Conservation (phyloP, 2,113 vertebrate genomes). For the Cyanoramphus novaezelandiae region DNA sequence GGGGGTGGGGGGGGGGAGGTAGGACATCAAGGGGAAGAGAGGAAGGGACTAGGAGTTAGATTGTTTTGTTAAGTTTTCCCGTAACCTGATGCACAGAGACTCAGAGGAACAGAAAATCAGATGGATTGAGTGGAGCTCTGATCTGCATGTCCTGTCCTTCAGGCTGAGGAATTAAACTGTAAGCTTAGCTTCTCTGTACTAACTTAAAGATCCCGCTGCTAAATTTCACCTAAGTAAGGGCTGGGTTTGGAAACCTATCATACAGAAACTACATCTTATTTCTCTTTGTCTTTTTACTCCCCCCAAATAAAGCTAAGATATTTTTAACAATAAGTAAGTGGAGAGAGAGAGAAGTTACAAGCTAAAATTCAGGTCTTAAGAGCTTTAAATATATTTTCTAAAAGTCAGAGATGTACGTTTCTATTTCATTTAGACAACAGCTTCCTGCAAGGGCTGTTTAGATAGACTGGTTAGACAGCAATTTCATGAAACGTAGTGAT, state of each 20-base stretch:
- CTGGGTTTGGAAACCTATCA: neutral
- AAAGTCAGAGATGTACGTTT: neutral
- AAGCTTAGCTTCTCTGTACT: neutral
- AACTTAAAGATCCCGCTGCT: neutral
- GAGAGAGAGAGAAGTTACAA: neutral
- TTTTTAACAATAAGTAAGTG: neutral
- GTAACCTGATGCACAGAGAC: neutral
- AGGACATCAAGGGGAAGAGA: neutral
- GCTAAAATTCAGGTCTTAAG: neutral
- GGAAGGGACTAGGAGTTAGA: neutral
- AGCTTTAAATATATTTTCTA: neutral
- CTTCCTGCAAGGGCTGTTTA: neutral
- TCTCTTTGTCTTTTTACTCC: neutral
- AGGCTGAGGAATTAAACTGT: fast-evolving
- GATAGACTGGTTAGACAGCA: neutral
- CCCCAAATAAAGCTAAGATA: neutral
- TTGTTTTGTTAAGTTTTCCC: constrained; percentile 35
- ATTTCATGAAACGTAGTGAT: neutral
- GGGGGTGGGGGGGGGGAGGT: too few relatives aligned
- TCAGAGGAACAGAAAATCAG: neutral
- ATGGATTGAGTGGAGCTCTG: neutral
- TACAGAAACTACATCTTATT: neutral
- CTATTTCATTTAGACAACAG: neutral
- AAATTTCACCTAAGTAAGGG: neutral
- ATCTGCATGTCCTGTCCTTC: neutral